Base-by-base conservation (phyloP, 1,140 invertebrate species). In the Atta texana region DNA sequence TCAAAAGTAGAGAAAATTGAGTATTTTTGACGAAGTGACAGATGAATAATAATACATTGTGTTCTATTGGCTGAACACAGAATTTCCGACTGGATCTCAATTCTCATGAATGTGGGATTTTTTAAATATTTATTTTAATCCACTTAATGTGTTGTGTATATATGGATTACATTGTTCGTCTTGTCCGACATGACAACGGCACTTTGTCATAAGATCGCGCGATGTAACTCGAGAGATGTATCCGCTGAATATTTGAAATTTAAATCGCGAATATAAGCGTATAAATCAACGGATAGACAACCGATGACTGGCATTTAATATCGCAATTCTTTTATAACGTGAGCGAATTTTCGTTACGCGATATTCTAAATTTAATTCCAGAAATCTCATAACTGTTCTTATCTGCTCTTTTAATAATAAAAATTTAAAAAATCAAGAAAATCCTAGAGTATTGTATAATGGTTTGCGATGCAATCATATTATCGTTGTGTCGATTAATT, bases 151-250 rank as follows among this genome's bases (percentile, higher is more conserved):
- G 4, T 39, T 18, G 28, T 12, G 18, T 21, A 55, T 39, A 7
- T 39, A 0, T 39, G 34, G 80, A 88, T 63, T 82, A 84, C 78
- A 88, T 74, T 7, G 75, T 59, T 88, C 86, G 84, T 91, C 85
- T 86, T 85, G 87, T 88, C 90, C 87, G 76, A 85, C 53, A 85
- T 78, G 89, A 91, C 89, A 92, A 91, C 91, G 84, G 78, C 85
- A 90, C 88, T 92, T 92, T 87, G 90, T 92, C 90, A 91, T 89
- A 92, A 91, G 85, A 88, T 78, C 90, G 72, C 90, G 39, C 69
- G n/a, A 75, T 55, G 88, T 80, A 85, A 89, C 74, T 61, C 31
- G 86, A 82, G 64, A 91, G 89, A 31, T 77, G 64, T 89, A 78
- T 89, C 85, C 51, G 69, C 72, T 55, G 87, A 86, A 57, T 80